Percentiles rank a stretch among this genome's conserved stretches.
phyloP scores from a whole-genome alignment of 1,140 invertebrate genomes.

The Brachionus sp. region DNA sequence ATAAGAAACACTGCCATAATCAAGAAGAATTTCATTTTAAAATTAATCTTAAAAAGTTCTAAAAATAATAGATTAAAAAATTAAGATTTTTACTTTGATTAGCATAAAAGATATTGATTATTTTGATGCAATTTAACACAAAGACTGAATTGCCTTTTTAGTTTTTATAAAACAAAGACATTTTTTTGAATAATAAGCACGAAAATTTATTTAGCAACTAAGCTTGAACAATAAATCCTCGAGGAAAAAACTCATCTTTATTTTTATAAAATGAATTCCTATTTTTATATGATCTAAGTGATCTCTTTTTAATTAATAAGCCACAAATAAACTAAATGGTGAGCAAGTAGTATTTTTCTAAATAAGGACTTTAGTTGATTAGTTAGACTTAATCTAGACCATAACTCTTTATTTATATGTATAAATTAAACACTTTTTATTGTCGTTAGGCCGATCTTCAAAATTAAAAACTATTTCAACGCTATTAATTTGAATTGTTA shows the following conservation, averaged over 20 bases:
- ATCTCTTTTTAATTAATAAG: slow-evolving; percentile 32
- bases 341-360: neutral
- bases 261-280: neutral
- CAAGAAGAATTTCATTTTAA: neutral
- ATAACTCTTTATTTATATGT: neutral
- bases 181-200: neutral
- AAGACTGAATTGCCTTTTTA: neutral
- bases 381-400: slow-evolving; percentile 32
- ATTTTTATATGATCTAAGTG: slow-evolving; percentile 11
- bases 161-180: neutral
- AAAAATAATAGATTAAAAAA: neutral
- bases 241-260: neutral
- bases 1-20: neutral
- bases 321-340: slow-evolving; percentile 1
- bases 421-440: slow-evolving; percentile 40
- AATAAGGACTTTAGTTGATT: slow-evolving; percentile 31
- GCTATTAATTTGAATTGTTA: slow-evolving; percentile 28
- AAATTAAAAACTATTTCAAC: slow-evolving; percentile 35
- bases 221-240: neutral
- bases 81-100: neutral
- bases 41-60: neutral
- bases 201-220: neutral
- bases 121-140: neutral
- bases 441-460: neutral
- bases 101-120: slow-evolving; percentile 2